Evolutionary conservation across 2,888 invertebrate species (phyloP).

Genomic region (Cephus spinipes): DNA sequence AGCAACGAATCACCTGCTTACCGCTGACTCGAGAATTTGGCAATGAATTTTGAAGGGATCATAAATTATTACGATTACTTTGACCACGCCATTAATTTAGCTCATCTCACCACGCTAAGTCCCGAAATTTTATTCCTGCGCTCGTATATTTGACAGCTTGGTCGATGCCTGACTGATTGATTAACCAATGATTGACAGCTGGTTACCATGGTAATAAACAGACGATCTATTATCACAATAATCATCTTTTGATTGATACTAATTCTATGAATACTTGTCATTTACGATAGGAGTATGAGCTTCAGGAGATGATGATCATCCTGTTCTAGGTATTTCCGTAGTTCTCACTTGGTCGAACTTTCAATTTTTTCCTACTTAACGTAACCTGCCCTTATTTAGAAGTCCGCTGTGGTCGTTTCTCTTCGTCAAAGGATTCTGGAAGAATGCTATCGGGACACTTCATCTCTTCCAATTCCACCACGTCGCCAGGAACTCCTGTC

Average conservation of each 20-base stretch:
- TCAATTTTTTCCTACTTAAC: not conserved
- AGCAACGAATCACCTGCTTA: no score
- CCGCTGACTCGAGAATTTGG: conserved; percentile 35
- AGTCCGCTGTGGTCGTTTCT: conserved; percentile 1
- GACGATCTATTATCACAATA: not conserved
- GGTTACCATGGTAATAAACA: conserved; percentile 1
- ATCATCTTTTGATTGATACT: not conserved
- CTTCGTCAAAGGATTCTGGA: conserved; percentile 18
- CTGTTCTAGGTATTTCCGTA: not conserved
- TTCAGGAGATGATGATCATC: not conserved
- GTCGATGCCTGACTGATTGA: not conserved
- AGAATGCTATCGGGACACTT: conserved; percentile 22
- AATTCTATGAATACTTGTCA: not conserved
- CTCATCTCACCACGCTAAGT: not conserved
- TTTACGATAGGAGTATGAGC: not conserved
- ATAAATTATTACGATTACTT: conserved; percentile 1
- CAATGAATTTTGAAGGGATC: conserved; percentile 13
- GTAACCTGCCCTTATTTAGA: not conserved
- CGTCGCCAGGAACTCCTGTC: conserved; percentile 18
- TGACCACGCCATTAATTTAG: conserved; percentile 37
- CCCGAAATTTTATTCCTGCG: not conserved
- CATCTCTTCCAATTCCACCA: conserved; percentile 17
- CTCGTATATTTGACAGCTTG: not conserved
- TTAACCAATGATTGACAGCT: not conserved
- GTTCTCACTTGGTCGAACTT: not conserved